phyloP scores from a whole-genome alignment of 2,888 invertebrate species.

The Eledona agricola region DNA sequence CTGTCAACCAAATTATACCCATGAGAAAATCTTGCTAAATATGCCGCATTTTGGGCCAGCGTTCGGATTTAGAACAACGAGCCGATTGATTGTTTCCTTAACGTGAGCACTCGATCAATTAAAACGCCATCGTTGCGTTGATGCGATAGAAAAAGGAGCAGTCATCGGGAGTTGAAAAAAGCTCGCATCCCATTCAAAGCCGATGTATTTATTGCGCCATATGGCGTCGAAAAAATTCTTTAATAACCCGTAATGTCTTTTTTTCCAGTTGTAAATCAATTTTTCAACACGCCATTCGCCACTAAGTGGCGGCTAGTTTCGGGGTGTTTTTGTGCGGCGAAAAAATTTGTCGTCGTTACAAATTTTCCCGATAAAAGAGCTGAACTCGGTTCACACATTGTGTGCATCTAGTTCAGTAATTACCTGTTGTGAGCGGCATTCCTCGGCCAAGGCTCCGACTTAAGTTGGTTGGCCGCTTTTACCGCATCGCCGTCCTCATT shows the following conservation, averaged over 20 bases:
- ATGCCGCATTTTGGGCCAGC: too few species aligned
- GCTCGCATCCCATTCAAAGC: constrained; percentile 2
- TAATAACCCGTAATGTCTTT: constrained; percentile 6
- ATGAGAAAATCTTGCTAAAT: constrained; percentile 4
- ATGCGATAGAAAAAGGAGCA: constrained; percentile 2
- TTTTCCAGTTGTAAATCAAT: constrained; percentile 27
- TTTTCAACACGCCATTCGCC: constrained; percentile 19
- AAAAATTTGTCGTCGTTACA: constrained; percentile 29
- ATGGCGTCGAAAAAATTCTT: constrained; percentile 17
- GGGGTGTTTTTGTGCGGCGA: too few species aligned
- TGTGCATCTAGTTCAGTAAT: constrained; percentile 40
- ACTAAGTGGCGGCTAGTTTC: too few species aligned
- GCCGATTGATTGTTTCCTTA: constrained; percentile 1
- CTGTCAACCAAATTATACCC: constrained; percentile 5
- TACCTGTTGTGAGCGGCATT: constrained; percentile 40
- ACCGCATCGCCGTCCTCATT: constrained; percentile 29
- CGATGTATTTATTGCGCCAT: constrained; percentile 21
- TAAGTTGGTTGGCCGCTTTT: constrained; percentile 33
- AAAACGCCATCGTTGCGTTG: too few species aligned
- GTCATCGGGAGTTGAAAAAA: constrained; percentile 1
- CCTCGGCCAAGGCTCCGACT: constrained; percentile 34
- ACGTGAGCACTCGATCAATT: not conserved
- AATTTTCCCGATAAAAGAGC: constrained; percentile 30
- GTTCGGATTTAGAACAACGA: not conserved
- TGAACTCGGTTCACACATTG: constrained; percentile 33